Evolutionary conservation across 2,113 vertebrate genomes (phyloP).

Genomic region (Patagioenas fasciata): DNA sequence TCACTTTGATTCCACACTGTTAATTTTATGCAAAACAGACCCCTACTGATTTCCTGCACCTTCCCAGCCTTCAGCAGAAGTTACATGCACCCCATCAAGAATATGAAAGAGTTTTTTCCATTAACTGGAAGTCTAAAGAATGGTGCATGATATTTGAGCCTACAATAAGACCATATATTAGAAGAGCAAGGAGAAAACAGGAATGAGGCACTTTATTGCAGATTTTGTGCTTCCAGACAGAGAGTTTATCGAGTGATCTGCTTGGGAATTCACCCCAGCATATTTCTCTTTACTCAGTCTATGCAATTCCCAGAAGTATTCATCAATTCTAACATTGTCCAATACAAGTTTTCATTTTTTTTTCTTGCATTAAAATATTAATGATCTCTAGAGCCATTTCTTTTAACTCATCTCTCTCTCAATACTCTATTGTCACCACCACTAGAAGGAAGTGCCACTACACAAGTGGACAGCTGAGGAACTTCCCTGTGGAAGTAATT

Average conservation of each 20-base stretch:
- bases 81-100: neutral
- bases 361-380: neutral
- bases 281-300: neutral
- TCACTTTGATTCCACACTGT: neutral
- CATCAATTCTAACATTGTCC: neutral
- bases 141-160: neutral
- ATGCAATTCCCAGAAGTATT: neutral
- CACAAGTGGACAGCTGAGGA: neutral
- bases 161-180: neutral
- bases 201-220: neutral
- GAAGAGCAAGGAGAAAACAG: neutral
- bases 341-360: neutral
- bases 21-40: conserved; percentile 35
- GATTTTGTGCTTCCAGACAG: neutral
- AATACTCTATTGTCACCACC: neutral
- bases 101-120: neutral
- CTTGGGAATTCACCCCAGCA: neutral
- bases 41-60: neutral
- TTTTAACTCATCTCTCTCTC: neutral
- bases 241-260: neutral
- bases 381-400: neutral
- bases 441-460: neutral
- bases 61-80: neutral
- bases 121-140: neutral
- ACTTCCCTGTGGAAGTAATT: neutral